Evolutionary conservation across 1,140 invertebrate species (phyloP).

Genomic region (Drosophila bocki): DNA sequence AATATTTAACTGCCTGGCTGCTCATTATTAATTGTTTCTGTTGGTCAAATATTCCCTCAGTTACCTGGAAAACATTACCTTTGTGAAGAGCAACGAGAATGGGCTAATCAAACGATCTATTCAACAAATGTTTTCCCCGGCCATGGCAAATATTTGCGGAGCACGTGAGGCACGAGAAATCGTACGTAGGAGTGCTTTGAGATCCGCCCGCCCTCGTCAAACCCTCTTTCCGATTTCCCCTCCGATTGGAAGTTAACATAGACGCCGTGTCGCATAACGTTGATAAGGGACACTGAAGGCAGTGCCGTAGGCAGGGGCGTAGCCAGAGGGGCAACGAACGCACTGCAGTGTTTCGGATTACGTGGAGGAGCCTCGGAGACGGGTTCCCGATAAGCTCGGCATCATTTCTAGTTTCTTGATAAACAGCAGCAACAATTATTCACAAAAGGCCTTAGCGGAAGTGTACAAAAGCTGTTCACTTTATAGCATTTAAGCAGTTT

Average conservation of each 20-base stretch:
- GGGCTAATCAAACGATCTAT: conserved; percentile 13
- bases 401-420: conserved; percentile 48
- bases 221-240: not conserved
- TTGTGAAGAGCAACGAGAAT: conserved; percentile 1
- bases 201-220: not conserved
- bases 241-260: not conserved
- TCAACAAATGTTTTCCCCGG: conserved; percentile 14
- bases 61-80: not conserved
- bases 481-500: conserved; percentile 14
- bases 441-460: conserved; percentile 39
- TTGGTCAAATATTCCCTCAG: conserved; percentile 1
- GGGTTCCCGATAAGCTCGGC: conserved; percentile 51
- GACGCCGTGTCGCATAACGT: conserved; percentile 2
- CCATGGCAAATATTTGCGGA: conserved; percentile 7
- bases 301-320: not conserved
- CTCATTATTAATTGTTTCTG: conserved; percentile 9
- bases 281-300: conserved; percentile 18
- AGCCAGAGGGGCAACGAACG: conserved; percentile 4
- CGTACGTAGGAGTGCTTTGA: not conserved
- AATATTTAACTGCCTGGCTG: not conserved
- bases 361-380: not conserved
- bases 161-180: conserved; percentile 6
- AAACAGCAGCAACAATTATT: conserved; percentile 31
- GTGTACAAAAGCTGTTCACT: conserved; percentile 7
- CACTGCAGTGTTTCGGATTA: conserved; percentile 40